Percentiles rank a stretch among this genome's conserved stretches.
Evolutionary conservation across 2,113 vertebrate species (phyloP).

Genomic region (Syngnathus scovelli): DNA sequence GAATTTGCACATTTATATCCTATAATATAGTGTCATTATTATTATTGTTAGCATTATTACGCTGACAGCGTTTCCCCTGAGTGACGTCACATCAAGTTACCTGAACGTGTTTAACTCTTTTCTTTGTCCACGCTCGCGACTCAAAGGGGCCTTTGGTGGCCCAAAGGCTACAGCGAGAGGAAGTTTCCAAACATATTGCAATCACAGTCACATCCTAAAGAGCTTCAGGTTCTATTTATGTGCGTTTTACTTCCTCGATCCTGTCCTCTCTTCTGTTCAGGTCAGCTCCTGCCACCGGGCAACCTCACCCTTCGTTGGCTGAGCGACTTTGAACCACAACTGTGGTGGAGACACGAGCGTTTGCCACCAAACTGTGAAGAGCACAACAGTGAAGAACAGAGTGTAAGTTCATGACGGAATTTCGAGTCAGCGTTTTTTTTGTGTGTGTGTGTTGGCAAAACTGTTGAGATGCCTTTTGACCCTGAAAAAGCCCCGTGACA

Average conservation of each 20-base stretch:
- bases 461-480: too few species aligned
- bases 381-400: not conserved
- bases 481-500: too few species aligned
- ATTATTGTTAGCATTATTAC: too few species aligned
- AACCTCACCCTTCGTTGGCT: constrained; percentile 4
- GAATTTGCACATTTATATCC: not conserved
- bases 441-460: too few species aligned
- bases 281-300: not conserved
- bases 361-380: not conserved
- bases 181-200: not conserved
- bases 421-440: not conserved
- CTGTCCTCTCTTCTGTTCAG: not conserved
- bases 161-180: not conserved
- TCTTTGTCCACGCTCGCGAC: not conserved
- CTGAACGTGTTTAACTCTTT: not conserved
- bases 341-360: not conserved
- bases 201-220: not conserved
- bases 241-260: not conserved
- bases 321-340: not conserved
- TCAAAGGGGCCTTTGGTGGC: not conserved
- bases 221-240: not conserved
- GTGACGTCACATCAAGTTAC: not conserved
- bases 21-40: not conserved
- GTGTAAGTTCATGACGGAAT: not conserved
- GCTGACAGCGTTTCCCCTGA: not conserved